Conservation (phyloP, 37 sponge, comb jelly and placozoan species). For the Petrosia ficiformis region DNA sequence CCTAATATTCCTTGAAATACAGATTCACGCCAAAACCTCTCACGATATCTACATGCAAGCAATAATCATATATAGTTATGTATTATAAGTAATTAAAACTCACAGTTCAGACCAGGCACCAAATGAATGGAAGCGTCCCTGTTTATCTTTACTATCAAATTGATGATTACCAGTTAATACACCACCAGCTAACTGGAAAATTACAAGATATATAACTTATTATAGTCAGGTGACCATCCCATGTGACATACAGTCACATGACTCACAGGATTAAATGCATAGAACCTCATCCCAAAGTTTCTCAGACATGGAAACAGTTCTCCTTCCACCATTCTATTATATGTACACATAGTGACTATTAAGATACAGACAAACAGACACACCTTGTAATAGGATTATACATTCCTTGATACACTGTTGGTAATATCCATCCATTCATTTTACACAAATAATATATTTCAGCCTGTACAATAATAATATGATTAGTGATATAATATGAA, state of each 20-base stretch:
- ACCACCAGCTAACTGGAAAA: slow-evolving; percentile 84
- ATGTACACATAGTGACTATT: too few species aligned
- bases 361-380: too few species aligned
- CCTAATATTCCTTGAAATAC: slow-evolving; percentile 55
- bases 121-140: slow-evolving; percentile 63
- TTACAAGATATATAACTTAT: too few species aligned
- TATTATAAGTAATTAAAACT: slow-evolving; percentile 1
- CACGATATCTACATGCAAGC: slow-evolving; percentile 40
- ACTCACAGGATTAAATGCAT: slow-evolving; percentile 91
- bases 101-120: slow-evolving; percentile 35
- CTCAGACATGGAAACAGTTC: slow-evolving; percentile 90
- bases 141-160: slow-evolving; percentile 24
- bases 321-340: slow-evolving; percentile 66
- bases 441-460: slow-evolving; percentile 86
- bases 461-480: slow-evolving; percentile 10
- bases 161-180: slow-evolving; percentile 77
- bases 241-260: background rate
- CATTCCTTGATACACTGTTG: slow-evolving; percentile 95
- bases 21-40: slow-evolving; percentile 77
- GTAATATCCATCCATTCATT: slow-evolving; percentile 77
- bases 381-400: slow-evolving; percentile 92
- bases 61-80: background rate
- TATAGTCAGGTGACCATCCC: background rate
- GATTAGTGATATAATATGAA: background rate
- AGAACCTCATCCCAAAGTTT: slow-evolving; percentile 84